Percentiles rank a stretch among this genome's conserved stretches.
Evolutionary conservation across 37 sponge, comb jelly and placozoan species (phyloP).

Genomic region (Petrosia ficiformis): DNA sequence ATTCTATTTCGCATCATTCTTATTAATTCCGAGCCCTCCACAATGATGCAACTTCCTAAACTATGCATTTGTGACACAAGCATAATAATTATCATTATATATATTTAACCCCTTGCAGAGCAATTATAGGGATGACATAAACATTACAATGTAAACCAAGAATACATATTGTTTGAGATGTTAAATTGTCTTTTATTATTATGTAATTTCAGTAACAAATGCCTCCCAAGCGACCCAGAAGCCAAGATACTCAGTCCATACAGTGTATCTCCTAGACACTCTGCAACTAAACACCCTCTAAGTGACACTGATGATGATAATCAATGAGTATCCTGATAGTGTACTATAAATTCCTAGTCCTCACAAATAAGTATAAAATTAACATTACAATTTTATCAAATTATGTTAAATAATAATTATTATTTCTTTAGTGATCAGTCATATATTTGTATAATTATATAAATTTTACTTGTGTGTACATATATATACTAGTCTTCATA

Average conservation of each 20-base stretch:
- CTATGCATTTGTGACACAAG: too few relatives aligned
- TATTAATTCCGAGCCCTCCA: too few relatives aligned
- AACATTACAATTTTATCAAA: not conserved
- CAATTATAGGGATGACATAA: too few relatives aligned
- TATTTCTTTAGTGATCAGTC: not conserved
- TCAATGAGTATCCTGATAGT: not conserved
- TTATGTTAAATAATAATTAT: not conserved
- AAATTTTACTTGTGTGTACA: too few relatives aligned
- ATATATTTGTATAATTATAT: not conserved
- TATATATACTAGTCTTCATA: too few relatives aligned
- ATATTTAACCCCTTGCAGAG: too few relatives aligned
- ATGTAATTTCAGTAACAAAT: not conserved
- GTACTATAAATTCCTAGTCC: too few relatives aligned
- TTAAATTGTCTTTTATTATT: not conserved
- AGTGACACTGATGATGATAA: not conserved
- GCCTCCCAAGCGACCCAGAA: not conserved
- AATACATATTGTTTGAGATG: not conserved
- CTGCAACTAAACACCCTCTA: not conserved
- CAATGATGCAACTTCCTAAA: too few relatives aligned
- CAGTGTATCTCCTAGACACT: not conserved
- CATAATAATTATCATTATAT: too few relatives aligned
- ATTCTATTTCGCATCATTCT: too few relatives aligned
- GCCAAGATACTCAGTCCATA: slow-evolving; percentile 20
- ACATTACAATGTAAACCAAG: too few relatives aligned
- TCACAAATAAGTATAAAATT: not conserved